Conservation (phyloP, 2,888 invertebrate species). For the Xestia ashworthii region DNA sequence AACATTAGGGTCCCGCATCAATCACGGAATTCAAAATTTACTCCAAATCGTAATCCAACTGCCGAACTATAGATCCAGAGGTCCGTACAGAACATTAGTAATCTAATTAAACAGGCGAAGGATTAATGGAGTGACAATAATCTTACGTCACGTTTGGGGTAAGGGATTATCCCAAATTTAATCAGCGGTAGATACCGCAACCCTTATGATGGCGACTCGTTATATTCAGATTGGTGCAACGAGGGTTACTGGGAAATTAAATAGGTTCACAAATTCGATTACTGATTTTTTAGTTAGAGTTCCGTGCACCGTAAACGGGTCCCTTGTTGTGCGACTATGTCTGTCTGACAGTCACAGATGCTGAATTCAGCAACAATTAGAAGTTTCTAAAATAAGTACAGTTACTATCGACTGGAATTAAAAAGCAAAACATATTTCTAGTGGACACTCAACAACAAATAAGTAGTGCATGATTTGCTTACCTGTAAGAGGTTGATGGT, state of each 20-base stretch:
- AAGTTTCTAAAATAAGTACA: not conserved
- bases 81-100: constrained; percentile 66
- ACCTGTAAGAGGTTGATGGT: too few relatives aligned
- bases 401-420: not conserved
- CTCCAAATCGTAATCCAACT: constrained; percentile 66
- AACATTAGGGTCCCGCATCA: constrained; percentile 54
- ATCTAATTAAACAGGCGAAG: constrained; percentile 85
- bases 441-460: too few relatives aligned
- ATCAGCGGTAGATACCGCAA: constrained; percentile 81
- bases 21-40: constrained; percentile 61
- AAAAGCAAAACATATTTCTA: not conserved
- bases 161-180: constrained; percentile 87
- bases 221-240: constrained; percentile 61
- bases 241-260: constrained; percentile 47
- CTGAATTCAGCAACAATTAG: not conserved
- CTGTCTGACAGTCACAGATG: not conserved
- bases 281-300: not conserved
- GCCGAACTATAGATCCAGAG: constrained; percentile 53
- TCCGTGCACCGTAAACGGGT: not conserved
- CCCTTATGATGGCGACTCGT: constrained; percentile 74
- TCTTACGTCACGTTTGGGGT: constrained; percentile 82
- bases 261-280: constrained; percentile 30
- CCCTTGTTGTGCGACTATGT: not conserved
- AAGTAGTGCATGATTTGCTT: too few relatives aligned
- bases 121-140: constrained; percentile 90